phyloP scores from a whole-genome alignment of 2,888 invertebrate species.

The Ophion ellenae region DNA sequence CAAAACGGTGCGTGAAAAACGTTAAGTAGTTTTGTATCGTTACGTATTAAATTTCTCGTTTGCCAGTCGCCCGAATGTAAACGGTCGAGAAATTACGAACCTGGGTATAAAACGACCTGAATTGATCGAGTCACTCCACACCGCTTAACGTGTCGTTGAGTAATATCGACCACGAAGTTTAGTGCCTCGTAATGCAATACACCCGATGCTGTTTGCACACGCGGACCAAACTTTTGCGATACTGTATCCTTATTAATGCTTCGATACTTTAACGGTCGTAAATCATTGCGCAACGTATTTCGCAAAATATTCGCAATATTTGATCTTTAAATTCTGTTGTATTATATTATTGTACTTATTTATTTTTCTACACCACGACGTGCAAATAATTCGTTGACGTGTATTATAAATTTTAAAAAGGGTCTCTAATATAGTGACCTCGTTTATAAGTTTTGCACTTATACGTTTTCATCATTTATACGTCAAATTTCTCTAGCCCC shows the following conservation, averaged over 20 bases:
- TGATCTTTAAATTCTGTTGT: not conserved
- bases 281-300: not conserved
- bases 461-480: too few relatives aligned
- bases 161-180: conserved; percentile 8
- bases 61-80: not conserved
- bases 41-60: not conserved
- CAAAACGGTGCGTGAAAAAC: not conserved
- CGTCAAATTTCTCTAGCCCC: too few relatives aligned
- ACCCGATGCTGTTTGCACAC: not conserved
- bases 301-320: not conserved
- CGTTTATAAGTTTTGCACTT: too few relatives aligned
- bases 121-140: conserved; percentile 15
- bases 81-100: not conserved
- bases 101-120: not conserved
- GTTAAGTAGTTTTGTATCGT: not conserved
- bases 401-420: too few relatives aligned
- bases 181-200: not conserved
- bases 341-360: not conserved
- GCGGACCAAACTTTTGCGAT: not conserved
- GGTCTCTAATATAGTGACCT: too few relatives aligned
- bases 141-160: conserved; percentile 10
- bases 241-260: conserved; percentile 2
- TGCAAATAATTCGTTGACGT: too few relatives aligned
- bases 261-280: conserved; percentile 2
- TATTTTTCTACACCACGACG: too few relatives aligned